Conservation (phyloP, 1,140 invertebrate species). For the Eciton burchellii region DNA sequence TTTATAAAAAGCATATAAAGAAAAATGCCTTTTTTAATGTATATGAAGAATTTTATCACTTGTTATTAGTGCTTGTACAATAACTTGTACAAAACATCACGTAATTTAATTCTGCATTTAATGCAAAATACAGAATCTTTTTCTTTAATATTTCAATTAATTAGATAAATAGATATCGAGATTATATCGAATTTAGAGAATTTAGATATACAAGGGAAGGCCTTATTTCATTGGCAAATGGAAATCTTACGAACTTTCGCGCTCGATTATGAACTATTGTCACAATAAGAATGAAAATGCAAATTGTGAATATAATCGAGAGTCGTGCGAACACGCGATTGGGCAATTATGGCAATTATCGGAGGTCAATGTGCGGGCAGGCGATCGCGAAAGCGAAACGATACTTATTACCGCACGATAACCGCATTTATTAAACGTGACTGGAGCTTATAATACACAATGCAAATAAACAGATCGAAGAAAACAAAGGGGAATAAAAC, state of each 20-base stretch:
- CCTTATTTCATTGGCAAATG: not conserved
- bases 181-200: not conserved
- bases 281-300: constrained; percentile 37
- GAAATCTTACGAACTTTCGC: constrained; percentile 12
- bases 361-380: constrained; percentile 24
- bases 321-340: constrained; percentile 54
- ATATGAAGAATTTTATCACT: no score
- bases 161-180: not conserved
- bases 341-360: constrained; percentile 30
- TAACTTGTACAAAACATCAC: no score
- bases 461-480: constrained; percentile 25
- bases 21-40: no score
- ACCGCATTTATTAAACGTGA: constrained; percentile 65
- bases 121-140: no score
- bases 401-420: constrained; percentile 57
- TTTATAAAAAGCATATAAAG: no score
- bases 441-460: constrained; percentile 21
- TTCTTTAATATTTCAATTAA: not conserved
- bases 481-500: constrained; percentile 13
- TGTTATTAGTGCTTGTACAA: no score
- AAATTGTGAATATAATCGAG: constrained; percentile 47
- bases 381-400: constrained; percentile 70
- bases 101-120: no score
- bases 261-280: constrained; percentile 13
- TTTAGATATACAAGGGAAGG: not conserved